Evolutionary conservation across 1,140 invertebrate species (phyloP).

Genomic region (Eumaeus atala): DNA sequence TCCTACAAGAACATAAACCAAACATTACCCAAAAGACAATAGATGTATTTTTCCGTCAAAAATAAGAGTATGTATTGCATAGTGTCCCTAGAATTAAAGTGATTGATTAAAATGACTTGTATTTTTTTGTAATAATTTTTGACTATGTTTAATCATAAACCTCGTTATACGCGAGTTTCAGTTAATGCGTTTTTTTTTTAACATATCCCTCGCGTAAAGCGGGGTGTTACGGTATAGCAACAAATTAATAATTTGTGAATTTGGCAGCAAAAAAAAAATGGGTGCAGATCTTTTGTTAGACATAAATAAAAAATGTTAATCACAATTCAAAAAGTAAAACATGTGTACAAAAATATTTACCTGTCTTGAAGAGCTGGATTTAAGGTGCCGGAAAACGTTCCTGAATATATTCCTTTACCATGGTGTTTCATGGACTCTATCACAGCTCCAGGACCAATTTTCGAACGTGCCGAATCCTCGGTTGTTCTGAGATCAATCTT

Average conservation of each 20-base stretch:
- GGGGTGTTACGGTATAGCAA: no score
- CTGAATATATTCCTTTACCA: conserved; percentile 91
- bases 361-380: conserved; percentile 95
- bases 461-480: conserved; percentile 63
- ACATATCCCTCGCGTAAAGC: no score
- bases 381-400: conserved; percentile 89
- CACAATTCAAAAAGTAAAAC: neutral
- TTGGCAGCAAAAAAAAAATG: neutral
- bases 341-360: conserved; percentile 25
- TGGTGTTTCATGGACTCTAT: conserved; percentile 95
- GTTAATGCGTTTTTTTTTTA: no score
- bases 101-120: no score
- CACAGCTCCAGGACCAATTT: conserved; percentile 84
- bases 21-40: no score
- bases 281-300: neutral
- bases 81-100: no score
- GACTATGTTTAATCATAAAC: no score
- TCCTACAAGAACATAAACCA: no score
- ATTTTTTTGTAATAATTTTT: no score
- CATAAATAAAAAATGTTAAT: neutral
- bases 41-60: no score
- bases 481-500: conserved; percentile 75
- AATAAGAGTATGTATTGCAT: no score
- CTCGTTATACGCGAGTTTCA: no score
- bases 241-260: neutral